Percentiles rank a stretch among this genome's conserved stretches.
These are phyloP conservation scores for Dipodomys stephensi DNA, from an alignment of 2,113 vertebrate species.

Conservation along the genomic window DNA sequence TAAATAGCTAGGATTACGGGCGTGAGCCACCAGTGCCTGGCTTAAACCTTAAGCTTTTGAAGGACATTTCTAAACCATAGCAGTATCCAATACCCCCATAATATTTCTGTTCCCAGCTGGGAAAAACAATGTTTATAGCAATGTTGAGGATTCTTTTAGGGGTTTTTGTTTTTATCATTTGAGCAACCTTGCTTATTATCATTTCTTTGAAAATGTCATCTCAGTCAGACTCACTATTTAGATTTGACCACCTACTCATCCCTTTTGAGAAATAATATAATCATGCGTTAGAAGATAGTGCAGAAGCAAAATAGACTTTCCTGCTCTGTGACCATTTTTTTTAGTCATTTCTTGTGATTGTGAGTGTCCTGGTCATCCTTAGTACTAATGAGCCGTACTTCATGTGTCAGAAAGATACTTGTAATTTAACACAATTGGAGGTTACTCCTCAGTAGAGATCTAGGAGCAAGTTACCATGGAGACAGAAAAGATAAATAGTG, in stretches of 20 bases:
- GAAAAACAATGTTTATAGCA: neutral
- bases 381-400: conserved; percentile 65
- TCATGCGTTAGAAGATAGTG: neutral
- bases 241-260: neutral
- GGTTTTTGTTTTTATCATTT: neutral
- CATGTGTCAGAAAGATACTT: conserved; percentile 79
- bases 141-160: neutral
- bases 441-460: conserved; percentile 79
- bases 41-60: no score
- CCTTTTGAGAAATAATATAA: neutral
- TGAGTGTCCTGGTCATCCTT: conserved; percentile 61
- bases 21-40: no score
- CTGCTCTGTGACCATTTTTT: neutral
- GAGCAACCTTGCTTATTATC: neutral
- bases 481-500: conserved; percentile 82
- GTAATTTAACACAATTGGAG: conserved; percentile 79
- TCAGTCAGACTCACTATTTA: neutral
- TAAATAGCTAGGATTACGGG: no score
- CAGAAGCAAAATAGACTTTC: conserved; percentile 7
- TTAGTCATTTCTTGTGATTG: neutral
- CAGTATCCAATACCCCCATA: fast-evolving
- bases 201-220: neutral
- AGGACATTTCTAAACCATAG: neutral
- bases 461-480: conserved; percentile 85
- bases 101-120: neutral